Evolutionary conservation across 2,888 invertebrate genomes (phyloP).

Genomic region (Pyralis farinalis): DNA sequence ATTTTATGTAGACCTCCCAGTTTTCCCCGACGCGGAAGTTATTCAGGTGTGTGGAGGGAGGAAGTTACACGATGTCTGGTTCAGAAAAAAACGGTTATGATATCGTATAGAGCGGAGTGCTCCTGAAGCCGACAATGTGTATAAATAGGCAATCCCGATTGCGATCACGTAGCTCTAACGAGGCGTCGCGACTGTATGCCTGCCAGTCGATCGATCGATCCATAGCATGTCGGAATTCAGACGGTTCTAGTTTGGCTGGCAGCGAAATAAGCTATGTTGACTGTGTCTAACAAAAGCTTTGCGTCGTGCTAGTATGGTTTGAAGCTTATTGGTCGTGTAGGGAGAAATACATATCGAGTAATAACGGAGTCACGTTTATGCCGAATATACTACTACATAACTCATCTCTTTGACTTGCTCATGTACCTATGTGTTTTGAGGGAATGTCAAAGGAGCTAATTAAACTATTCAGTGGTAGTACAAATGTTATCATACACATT

Average conservation of each 20-base stretch:
- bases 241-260: constrained; percentile 23
- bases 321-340: not conserved
- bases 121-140: constrained; percentile 64
- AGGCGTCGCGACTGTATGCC: constrained; percentile 62
- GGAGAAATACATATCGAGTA: not conserved
- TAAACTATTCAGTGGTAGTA: too few species aligned
- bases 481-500: too few species aligned
- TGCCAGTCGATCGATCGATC: constrained; percentile 47
- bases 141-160: constrained; percentile 75
- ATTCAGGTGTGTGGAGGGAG: constrained; percentile 5
- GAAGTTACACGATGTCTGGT: constrained; percentile 26
- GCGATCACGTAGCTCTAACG: constrained; percentile 75
- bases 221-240: constrained; percentile 48
- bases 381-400: too few species aligned
- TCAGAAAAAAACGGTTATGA: constrained; percentile 40
- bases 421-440: too few species aligned
- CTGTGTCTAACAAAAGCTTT: constrained; percentile 25
- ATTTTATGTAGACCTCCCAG: constrained; percentile 24
- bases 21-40: constrained; percentile 5
- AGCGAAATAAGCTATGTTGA: constrained; percentile 25
- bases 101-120: constrained; percentile 39
- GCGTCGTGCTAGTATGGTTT: constrained; percentile 12
- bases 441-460: too few species aligned
- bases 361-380: not conserved
- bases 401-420: too few species aligned